Conservation (phyloP, 2,797 vertebrate species). For the Pipistrellus kuhlii region DNA sequence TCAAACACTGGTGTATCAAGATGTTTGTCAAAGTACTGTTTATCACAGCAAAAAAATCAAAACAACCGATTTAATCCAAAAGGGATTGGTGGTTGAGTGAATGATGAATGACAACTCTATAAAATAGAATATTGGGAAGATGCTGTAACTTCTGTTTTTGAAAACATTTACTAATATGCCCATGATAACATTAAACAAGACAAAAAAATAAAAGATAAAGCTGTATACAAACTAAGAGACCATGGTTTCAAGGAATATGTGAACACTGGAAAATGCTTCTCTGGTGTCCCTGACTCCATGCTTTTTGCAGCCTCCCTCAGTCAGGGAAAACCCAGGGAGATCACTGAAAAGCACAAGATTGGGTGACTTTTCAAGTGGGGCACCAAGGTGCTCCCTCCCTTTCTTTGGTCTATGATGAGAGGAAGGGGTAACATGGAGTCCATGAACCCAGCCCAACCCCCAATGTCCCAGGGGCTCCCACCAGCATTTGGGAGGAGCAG, state of each 20-base stretch:
- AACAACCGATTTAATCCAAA: not conserved
- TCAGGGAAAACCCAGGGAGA: not conserved
- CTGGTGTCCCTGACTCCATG: not conserved
- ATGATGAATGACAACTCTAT: not conserved
- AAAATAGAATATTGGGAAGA: not conserved
- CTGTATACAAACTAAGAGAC: not conserved
- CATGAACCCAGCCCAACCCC: not conserved
- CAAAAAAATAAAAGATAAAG: not conserved
- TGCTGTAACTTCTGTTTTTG: not conserved
- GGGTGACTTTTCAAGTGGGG: not conserved
- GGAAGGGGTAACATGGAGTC: not conserved
- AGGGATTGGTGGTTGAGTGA: not conserved
- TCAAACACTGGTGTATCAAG: not conserved
- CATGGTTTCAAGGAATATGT: not conserved
- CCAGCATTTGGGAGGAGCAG: not conserved
- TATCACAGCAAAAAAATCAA: not conserved
- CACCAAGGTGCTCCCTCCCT: not conserved
- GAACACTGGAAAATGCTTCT: not conserved
- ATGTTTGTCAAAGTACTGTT: not conserved
- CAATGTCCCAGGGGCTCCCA: not conserved
- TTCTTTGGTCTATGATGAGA: not conserved
- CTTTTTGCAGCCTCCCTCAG: not conserved
- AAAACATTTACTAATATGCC: conserved; percentile 9
- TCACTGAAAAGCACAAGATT: not conserved
- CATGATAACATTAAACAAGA: not conserved